Percentiles rank a stretch among this genome's conserved stretches.
Evolutionary conservation across 2,888 invertebrate genomes (phyloP).

Genomic region (Gisinianus flammeolus): DNA sequence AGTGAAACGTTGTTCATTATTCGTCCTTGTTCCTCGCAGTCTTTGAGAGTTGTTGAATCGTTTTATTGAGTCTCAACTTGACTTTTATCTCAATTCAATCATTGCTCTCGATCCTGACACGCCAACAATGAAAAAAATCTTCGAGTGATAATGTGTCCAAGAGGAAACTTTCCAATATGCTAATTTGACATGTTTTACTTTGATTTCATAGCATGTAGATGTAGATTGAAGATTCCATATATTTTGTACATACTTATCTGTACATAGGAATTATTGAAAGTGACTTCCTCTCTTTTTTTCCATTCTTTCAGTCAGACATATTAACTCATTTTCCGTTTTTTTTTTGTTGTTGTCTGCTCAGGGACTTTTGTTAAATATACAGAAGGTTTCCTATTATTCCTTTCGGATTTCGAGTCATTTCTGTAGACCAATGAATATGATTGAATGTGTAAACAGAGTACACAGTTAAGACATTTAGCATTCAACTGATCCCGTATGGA

Average conservation of each 20-base stretch:
- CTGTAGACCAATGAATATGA: not conserved
- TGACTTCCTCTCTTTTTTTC: not conserved
- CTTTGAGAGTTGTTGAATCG: too few species aligned
- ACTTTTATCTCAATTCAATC: not conserved
- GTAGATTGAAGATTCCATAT: not conserved
- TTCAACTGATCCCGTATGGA: too few species aligned
- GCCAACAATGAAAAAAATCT: not conserved
- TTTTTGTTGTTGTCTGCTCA: not conserved
- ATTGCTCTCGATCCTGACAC: not conserved
- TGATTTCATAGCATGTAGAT: not conserved
- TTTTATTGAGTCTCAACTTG: too few species aligned
- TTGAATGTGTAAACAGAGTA: not conserved
- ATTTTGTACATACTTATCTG: not conserved
- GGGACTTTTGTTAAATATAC: not conserved
- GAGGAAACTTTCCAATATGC: conserved; percentile 9
- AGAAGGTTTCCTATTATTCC: not conserved
- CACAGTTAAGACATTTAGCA: not conserved
- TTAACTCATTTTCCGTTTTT: not conserved
- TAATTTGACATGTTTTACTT: conserved; percentile 13
- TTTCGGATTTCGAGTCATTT: not conserved
- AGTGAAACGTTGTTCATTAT: not conserved
- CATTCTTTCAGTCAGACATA: not conserved
- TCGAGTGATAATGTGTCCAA: not conserved
- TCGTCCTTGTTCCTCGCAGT: not conserved
- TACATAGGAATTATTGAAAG: not conserved